These are phyloP conservation scores for Drosophila mayaguana DNA, from an alignment of 2,888 invertebrate species.

Conservation along the genomic window DNA sequence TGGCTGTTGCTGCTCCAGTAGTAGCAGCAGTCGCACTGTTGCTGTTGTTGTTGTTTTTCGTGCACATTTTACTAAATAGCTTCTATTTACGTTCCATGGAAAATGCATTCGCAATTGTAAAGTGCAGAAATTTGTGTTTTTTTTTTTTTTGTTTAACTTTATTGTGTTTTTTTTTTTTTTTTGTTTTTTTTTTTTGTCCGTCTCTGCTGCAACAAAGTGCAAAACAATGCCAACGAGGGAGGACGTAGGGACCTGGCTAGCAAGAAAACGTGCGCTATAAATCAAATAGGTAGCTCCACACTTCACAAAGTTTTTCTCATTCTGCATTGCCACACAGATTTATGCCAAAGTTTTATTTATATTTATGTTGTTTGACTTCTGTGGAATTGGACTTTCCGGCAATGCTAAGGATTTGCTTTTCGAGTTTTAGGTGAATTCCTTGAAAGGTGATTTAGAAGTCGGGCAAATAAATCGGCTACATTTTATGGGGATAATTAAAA, in stretches of 20 bases:
- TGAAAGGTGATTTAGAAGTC: slow-evolving; percentile 2
- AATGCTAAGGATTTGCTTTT: slow-evolving; percentile 7
- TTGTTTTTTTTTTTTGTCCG: slow-evolving; percentile 54
- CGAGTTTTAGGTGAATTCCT: not conserved
- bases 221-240: slow-evolving; percentile 54
- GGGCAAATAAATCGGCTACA: slow-evolving; percentile 13
- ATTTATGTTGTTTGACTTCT: slow-evolving; percentile 37
- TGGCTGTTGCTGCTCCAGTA: slow-evolving; percentile 30
- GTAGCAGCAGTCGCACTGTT: slow-evolving; percentile 8
- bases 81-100: slow-evolving; percentile 78
- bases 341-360: slow-evolving; percentile 42
- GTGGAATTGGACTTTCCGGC: slow-evolving; percentile 35
- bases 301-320: slow-evolving; percentile 2
- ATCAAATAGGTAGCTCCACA: slow-evolving; percentile 60
- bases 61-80: slow-evolving; percentile 76
- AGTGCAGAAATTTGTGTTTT: slow-evolving; percentile 70
- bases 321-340: slow-evolving; percentile 32
- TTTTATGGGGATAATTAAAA: not conserved
- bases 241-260: not conserved
- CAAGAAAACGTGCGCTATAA: slow-evolving; percentile 65
- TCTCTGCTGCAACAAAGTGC: slow-evolving; percentile 38
- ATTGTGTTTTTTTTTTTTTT: slow-evolving; percentile 12
- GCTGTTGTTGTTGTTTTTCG: slow-evolving; percentile 56
- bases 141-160: slow-evolving; percentile 20
- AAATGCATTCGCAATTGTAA: slow-evolving; percentile 75